Evolutionary conservation across 23 tunicate genomes (phyloP).

Genomic region (Pegea sp.): DNA sequence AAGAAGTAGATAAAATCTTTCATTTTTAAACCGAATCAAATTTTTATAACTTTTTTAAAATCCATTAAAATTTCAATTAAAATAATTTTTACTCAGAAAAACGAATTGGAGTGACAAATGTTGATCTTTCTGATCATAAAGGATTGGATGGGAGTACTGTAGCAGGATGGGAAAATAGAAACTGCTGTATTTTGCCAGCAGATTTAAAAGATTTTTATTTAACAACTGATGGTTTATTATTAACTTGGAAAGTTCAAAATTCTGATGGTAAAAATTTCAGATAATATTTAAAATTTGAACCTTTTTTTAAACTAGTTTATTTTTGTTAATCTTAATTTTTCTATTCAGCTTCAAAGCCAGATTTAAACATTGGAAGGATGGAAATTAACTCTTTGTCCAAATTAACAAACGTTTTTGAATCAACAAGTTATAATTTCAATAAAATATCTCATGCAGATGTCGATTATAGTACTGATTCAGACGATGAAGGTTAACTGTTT

Average conservation of each 20-base stretch:
- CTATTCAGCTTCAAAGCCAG: slow-evolving; percentile 7
- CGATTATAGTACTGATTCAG: slow-evolving; percentile 34
- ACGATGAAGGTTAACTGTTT: slow-evolving; percentile 8
- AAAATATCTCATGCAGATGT: slow-evolving; percentile 52
- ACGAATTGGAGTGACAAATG: too few relatives aligned
- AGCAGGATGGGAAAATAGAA: slow-evolving; percentile 84
- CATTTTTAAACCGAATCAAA: too few relatives aligned
- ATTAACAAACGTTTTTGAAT: slow-evolving; percentile 14
- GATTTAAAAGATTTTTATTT: slow-evolving; percentile 66
- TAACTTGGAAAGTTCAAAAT: slow-evolving; percentile 64
- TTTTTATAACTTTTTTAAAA: too few relatives aligned
- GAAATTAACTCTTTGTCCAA: slow-evolving; percentile 33
- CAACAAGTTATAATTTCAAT: slow-evolving; percentile 23
- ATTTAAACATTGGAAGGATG: slow-evolving; percentile 56
- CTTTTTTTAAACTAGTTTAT: not conserved
- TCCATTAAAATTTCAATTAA: too few relatives aligned
- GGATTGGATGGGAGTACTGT: too few relatives aligned
- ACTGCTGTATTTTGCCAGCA: slow-evolving; percentile 62
- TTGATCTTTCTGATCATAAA: too few relatives aligned
- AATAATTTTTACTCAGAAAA: too few relatives aligned
- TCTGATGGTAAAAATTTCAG: slow-evolving; percentile 14
- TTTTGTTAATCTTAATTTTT: not conserved
- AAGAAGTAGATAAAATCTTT: too few relatives aligned
- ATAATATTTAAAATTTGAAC: not conserved
- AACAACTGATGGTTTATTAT: slow-evolving; percentile 60